These are phyloP conservation scores for Strigops habroptila DNA, from an alignment of 2,113 vertebrate genomes.

Conservation along the genomic window DNA sequence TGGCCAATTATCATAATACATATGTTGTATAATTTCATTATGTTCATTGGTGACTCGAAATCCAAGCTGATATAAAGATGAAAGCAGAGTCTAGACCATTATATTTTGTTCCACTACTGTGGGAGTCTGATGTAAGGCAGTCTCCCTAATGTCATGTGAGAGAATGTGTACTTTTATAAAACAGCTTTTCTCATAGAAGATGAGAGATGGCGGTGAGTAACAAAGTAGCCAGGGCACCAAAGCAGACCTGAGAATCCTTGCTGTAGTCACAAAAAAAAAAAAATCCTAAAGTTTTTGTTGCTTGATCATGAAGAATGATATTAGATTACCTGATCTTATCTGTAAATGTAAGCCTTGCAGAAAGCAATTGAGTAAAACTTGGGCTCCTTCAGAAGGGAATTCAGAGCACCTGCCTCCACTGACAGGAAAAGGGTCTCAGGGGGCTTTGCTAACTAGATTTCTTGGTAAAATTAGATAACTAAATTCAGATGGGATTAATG, in stretches of 20 bases:
- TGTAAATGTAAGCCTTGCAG: background rate
- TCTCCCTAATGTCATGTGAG: background rate
- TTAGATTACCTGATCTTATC: background rate
- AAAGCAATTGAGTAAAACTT: background rate
- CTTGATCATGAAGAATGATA: background rate
- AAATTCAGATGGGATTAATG: background rate
- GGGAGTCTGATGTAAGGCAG: background rate
- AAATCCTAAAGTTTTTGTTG: background rate
- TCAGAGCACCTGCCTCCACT: background rate
- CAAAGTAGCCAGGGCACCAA: background rate
- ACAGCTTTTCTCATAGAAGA: background rate
- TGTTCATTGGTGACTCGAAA: background rate
- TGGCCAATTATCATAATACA: background rate
- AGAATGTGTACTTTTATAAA: background rate
- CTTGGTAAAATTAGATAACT: background rate
- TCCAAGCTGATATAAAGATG: background rate
- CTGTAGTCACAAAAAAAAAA: background rate
- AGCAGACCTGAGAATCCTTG: background rate
- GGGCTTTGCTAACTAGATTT: background rate
- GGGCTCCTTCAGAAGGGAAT: background rate
- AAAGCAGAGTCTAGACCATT: background rate
- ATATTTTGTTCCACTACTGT: background rate
- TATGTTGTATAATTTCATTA: background rate
- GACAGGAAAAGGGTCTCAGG: background rate
- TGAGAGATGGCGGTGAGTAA: background rate